Base-by-base conservation (phyloP, 1,140 invertebrate genomes). In the Pomacea maculata region DNA sequence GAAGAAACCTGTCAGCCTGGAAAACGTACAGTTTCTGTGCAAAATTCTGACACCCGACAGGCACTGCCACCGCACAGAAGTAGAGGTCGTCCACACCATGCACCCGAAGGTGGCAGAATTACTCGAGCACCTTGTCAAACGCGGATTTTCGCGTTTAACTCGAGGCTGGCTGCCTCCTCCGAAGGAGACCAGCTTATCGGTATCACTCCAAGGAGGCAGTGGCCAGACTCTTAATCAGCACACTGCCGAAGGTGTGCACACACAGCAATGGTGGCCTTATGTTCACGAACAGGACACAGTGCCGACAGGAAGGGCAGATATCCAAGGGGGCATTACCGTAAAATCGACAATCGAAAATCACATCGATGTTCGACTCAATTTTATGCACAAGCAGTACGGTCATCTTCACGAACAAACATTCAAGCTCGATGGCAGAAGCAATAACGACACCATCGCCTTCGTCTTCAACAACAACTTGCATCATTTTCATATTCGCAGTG, bases 81-180 rank as follows among this genome's bases (percentile, higher is more conserved):
- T 67, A 4, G 76, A 70, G 67, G 64, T 78, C 17, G 9, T 54
- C 15, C 76, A 78, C 76, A 19, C 15, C 45, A 70, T 78, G 76
- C 76, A 78, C 12, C 76, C 76, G 10, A 19, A 52, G 8, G 64
- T 78, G 5, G 65, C 76, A 25, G 65, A 70, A 14, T 4, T 70
- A 3, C 14, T 78, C 14, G 67, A 78, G n/a, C n/a, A 7, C 17
- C 17, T 70, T 14, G 8, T 78, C 14, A 7, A 64, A 25, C 12
- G 55, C n/a, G 12, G 55, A 25, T 57, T 54, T 19, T 25, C 64
- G 19, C 19, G 54, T 6, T 19, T 78, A 6, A 55, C 21, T 25
- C 67, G 21, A n/a, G 29, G 67, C 67, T n/a, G 29, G 67, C 12
- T 12, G 29, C 10, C 67, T 70, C 12, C 67, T 11, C 12, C n/a